phyloP scores from a whole-genome alignment of 2,113 vertebrate genomes.

The Tachuris rubrigastra region DNA sequence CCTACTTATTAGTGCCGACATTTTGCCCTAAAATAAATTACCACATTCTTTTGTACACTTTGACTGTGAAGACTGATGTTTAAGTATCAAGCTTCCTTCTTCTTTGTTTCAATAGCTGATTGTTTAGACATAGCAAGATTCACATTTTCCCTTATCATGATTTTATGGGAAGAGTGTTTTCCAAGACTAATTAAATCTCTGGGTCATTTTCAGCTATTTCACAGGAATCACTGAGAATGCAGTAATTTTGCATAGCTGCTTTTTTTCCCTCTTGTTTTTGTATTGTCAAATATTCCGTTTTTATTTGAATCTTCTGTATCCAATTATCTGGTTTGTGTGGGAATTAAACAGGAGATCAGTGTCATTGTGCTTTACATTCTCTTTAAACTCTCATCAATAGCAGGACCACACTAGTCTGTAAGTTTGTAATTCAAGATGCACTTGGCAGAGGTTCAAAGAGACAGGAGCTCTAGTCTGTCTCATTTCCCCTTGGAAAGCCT shows the following conservation, averaged over 20 bases:
- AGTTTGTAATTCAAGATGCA: constrained; percentile 13
- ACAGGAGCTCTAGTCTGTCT: constrained; percentile 9
- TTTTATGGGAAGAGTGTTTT: constrained; percentile 17
- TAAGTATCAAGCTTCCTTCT: neutral
- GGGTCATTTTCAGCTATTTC: neutral
- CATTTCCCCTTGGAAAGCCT: constrained; percentile 10
- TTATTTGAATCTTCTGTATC: neutral
- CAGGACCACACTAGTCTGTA: neutral
- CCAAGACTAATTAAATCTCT: neutral
- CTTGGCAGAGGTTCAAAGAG: neutral
- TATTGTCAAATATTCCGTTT: neutral
- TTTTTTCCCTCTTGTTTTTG: neutral
- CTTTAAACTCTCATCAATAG: neutral
- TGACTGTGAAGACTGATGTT: neutral
- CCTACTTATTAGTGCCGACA: neutral
- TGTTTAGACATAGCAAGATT: neutral
- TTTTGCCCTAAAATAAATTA: neutral
- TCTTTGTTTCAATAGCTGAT: neutral
- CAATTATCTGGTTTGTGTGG: neutral
- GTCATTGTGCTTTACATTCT: neutral
- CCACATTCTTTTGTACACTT: neutral
- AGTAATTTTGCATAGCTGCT: neutral
- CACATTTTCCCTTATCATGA: neutral
- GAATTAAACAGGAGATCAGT: neutral
- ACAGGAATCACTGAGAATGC: neutral